Base-by-base conservation (phyloP, 2,888 invertebrate genomes). In the Orthosia incerta region DNA sequence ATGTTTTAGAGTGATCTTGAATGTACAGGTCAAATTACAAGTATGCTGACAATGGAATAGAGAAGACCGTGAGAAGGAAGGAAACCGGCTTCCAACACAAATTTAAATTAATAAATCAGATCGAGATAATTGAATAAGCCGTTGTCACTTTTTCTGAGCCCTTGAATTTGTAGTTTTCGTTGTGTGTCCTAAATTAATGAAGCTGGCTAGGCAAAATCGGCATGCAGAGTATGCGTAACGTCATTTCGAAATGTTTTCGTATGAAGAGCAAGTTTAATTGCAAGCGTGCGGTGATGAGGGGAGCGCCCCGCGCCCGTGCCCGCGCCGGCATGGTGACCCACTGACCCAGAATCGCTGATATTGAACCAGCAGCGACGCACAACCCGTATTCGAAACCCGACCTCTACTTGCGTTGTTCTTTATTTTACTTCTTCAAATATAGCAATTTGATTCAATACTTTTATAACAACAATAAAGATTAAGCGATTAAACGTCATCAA, bases 311-410 rank as follows among this genome's bases (percentile, higher is more conserved):
- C 80, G 65, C 79, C 79, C 78, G 74, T 79, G 65, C 62, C 63
- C 74, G 83, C 89, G 89, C 89, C 89, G 95, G 92, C 96, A 94
- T 90, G 91, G 91, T 96, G 96, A 93, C 96, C 95, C 94, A 96
- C 96, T 96, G 93, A 95, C 96, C 96, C 93, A 96, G 94, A 94
- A 95, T 92, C 89, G 91, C 92, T 95, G 95, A 95, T 96, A 96
- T 96, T 96, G 96, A 96, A 96, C 96, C 95, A 86, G 84, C 82
- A 91, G 89, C 92, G 89, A 90, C 93, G 92, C 93, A 94, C 93
- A 93, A 91, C 93, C 93, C 93, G 93, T 92, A 93, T 94, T 93
- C 94, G 91, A 94, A 94, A 94, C 91, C 88, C 94, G 93, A 94
- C 95, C 95, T 95, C 95, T 90, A 94, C 93, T 94, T 91, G 89